Conservation (phyloP, 2,888 invertebrate genomes). For the Nephrotoma appendiculata region DNA sequence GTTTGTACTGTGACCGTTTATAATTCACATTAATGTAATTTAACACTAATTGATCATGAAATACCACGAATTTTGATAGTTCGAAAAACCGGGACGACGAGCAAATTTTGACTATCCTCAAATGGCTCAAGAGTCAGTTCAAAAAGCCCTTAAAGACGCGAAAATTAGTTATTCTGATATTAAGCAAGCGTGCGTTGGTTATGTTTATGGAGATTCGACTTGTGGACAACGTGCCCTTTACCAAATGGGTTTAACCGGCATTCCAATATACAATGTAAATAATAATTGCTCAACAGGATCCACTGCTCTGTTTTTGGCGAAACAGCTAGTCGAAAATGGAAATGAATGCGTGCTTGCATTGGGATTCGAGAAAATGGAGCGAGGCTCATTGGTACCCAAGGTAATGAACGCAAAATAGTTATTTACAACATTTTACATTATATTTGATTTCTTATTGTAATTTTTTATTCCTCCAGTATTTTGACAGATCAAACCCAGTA, state of each 20-base stretch:
- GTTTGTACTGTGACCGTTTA: too few species aligned
- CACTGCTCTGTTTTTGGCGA: conserved; percentile 77
- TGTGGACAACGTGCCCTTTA: conserved; percentile 91
- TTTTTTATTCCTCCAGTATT: conserved; percentile 35
- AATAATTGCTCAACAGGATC: conserved; percentile 98
- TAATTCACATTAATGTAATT: too few species aligned
- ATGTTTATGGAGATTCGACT: conserved; percentile 92
- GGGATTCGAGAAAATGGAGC: conserved; percentile 98
- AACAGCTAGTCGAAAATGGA: conserved; percentile 84
- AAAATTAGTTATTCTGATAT: conserved; percentile 58
- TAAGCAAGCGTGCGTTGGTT: conserved; percentile 83
- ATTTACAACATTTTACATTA: not conserved
- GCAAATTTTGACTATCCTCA: conserved; percentile 84
- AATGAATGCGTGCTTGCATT: conserved; percentile 80
- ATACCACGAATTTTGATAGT: conserved; percentile 34
- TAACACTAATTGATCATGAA: not conserved
- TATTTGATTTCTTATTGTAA: conserved; percentile 5
- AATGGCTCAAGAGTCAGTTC: conserved; percentile 85
- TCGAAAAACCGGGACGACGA: conserved; percentile 79
- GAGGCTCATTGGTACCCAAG: conserved; percentile 79
- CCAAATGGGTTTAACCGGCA: conserved; percentile 88
- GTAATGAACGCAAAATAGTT: conserved; percentile 36
- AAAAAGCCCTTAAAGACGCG: conserved; percentile 75
- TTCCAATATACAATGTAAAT: conserved; percentile 96
- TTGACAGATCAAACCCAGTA: conserved; percentile 75